These are phyloP conservation scores for Brachymystax lenok DNA, from an alignment of 2,797 vertebrate genomes.

Conservation along the genomic window DNA sequence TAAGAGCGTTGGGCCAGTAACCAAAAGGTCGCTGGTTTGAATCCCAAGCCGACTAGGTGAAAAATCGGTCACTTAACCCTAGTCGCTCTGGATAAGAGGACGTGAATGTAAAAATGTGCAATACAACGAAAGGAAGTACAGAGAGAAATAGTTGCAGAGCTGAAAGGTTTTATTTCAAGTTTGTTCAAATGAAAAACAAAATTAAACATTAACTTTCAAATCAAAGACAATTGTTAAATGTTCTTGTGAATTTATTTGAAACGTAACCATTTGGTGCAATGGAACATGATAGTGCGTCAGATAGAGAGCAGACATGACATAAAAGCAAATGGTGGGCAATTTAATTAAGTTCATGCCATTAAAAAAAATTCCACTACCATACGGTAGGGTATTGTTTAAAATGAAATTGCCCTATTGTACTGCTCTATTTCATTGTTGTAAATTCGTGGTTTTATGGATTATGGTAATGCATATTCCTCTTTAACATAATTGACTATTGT, in stretches of 20 bases:
- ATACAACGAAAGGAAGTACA: not conserved
- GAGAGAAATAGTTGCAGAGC: slow-evolving; percentile 15
- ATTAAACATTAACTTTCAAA: not conserved
- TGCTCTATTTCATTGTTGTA: not conserved
- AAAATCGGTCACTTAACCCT: no score
- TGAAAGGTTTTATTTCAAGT: slow-evolving; percentile 9
- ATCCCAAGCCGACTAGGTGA: no score
- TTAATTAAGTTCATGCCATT: not conserved
- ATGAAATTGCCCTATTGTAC: not conserved
- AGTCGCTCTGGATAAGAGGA: no score
- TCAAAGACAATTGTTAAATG: slow-evolving; percentile 20
- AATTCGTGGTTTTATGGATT: not conserved
- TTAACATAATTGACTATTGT: not conserved
- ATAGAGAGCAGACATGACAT: not conserved
- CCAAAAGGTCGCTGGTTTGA: no score
- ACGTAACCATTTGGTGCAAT: not conserved
- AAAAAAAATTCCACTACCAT: not conserved
- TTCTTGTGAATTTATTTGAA: not conserved
- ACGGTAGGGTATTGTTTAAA: not conserved
- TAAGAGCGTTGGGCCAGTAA: no score
- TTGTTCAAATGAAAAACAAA: slow-evolving; percentile 35
- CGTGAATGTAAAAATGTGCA: no score
- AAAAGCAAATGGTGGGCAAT: not conserved
- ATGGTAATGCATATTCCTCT: not conserved
- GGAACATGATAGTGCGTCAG: not conserved